Evolutionary conservation across 1,140 invertebrate species (phyloP).

Genomic region (Pseudomyrmex gracilis): DNA sequence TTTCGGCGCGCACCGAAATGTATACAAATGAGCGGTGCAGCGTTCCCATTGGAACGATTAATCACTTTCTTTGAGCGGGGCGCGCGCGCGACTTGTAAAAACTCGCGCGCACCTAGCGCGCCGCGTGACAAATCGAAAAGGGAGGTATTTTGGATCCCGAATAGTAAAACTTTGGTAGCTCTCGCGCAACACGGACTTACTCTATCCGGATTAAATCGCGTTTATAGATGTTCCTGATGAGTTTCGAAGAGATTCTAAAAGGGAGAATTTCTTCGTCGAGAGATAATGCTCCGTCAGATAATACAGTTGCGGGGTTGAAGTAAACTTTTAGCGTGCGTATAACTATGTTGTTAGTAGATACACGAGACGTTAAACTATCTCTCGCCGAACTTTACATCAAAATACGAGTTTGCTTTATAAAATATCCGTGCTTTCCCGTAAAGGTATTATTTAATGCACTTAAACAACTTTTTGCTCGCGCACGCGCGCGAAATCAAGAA

Average conservation of each 20-base stretch:
- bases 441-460: slow-evolving; percentile 21
- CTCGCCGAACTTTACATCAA: slow-evolving; percentile 34
- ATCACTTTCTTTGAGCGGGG: slow-evolving; percentile 48
- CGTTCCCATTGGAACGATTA: slow-evolving; percentile 50
- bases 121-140: slow-evolving; percentile 53
- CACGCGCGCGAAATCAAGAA: neutral
- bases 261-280: slow-evolving; percentile 29
- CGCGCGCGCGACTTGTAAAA: slow-evolving; percentile 46
- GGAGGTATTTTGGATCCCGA: slow-evolving; percentile 11
- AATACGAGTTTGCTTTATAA: slow-evolving; percentile 34
- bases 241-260: slow-evolving; percentile 30
- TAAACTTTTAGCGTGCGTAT: slow-evolving; percentile 46
- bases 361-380: slow-evolving; percentile 35
- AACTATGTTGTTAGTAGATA: slow-evolving; percentile 43
- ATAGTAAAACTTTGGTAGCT: slow-evolving; percentile 40
- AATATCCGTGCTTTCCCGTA: neutral
- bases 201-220: slow-evolving; percentile 53
- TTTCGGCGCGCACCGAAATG: slow-evolving; percentile 27
- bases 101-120: slow-evolving; percentile 23
- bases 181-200: slow-evolving; percentile 10
- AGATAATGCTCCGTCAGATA: slow-evolving; percentile 54
- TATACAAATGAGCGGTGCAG: slow-evolving; percentile 46
- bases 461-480: slow-evolving; percentile 5
- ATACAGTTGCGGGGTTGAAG: slow-evolving; percentile 26
- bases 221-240: slow-evolving; percentile 56